Percentiles rank a stretch among this genome's conserved stretches.
Evolutionary conservation across 2,888 invertebrate genomes (phyloP).

Genomic region (Empis livida): DNA sequence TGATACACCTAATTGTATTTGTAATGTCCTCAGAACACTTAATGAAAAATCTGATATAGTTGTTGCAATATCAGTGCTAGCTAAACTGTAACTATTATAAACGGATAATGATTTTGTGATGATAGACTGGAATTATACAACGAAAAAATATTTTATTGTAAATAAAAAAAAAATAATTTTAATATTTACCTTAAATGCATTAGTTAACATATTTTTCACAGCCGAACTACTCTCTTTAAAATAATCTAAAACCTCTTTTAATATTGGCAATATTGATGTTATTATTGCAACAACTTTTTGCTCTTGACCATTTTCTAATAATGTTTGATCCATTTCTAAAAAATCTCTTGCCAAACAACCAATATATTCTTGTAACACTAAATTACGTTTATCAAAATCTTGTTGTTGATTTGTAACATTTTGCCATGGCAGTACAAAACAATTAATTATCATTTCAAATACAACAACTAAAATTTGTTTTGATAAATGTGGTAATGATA

Average conservation of each 20-base stretch:
- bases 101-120: conserved; percentile 32
- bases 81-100: conserved; percentile 28
- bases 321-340: conserved; percentile 22
- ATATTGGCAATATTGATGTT: conserved; percentile 24
- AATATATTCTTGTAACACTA: conserved; percentile 29
- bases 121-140: conserved; percentile 22
- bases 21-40: conserved; percentile 30
- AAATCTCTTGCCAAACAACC: conserved; percentile 27
- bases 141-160: neutral
- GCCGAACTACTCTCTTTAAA: conserved; percentile 30
- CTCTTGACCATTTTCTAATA: conserved; percentile 20
- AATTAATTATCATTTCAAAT: conserved; percentile 31
- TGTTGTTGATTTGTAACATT: conserved; percentile 28
- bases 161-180: neutral
- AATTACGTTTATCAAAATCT: conserved; percentile 26
- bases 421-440: conserved; percentile 33
- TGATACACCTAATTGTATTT: conserved; percentile 29
- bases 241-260: conserved; percentile 29
- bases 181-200: conserved; percentile 26
- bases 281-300: conserved; percentile 27
- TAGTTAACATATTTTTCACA: conserved; percentile 32
- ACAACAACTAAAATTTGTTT: conserved; percentile 28
- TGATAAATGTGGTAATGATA: conserved; percentile 27
- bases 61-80: conserved; percentile 27
- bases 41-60: conserved; percentile 31